Conservation (phyloP, 2,113 vertebrate species). For the Ellobius talpinus region DNA sequence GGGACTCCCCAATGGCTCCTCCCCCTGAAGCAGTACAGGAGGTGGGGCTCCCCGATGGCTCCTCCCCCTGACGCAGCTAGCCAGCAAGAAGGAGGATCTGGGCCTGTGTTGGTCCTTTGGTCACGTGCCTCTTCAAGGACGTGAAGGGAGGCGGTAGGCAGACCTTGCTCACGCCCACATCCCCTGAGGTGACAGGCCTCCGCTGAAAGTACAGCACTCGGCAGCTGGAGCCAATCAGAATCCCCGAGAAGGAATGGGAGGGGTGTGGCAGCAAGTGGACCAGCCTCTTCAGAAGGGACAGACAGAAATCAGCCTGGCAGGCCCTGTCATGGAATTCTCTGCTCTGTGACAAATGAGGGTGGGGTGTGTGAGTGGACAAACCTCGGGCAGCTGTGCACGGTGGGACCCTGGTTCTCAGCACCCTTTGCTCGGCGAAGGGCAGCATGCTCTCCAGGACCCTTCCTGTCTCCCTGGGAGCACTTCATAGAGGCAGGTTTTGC, state of each 20-base stretch:
- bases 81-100: neutral
- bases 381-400: neutral
- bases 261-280: neutral
- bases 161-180: neutral
- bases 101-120: neutral
- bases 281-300: neutral
- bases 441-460: neutral
- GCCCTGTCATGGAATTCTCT: neutral
- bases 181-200: neutral
- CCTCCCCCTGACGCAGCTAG: neutral
- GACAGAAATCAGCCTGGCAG: neutral
- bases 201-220: neutral
- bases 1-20: neutral
- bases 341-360: neutral
- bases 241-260: neutral
- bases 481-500: neutral
- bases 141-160: neutral
- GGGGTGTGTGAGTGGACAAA: fast-evolving
- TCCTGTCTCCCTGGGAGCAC: neutral
- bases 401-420: neutral
- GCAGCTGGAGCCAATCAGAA: too few relatives aligned
- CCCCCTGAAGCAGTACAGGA: neutral
- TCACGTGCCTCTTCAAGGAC: slow-evolving; percentile 59
- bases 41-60: neutral
- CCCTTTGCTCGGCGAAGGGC: neutral